Evolutionary conservation across 30 jellyfish, hydroid and myxozoan species (phyloP).

Genomic region (Aurelia coerulea): DNA sequence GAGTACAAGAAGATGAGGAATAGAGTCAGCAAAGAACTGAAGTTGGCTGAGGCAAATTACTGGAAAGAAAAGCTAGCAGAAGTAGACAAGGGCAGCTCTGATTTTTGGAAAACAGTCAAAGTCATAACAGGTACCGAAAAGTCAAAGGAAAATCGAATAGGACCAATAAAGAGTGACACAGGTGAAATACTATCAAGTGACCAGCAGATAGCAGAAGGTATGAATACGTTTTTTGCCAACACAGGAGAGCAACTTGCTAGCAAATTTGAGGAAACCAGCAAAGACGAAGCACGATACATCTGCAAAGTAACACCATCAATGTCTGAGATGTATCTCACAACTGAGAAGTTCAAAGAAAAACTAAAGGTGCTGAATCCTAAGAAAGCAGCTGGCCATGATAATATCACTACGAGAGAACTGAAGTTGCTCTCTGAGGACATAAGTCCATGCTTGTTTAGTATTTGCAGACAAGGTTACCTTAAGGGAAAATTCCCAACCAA

Average conservation of each 20-base stretch:
- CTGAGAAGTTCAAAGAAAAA: too few species aligned
- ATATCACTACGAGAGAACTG: too few species aligned
- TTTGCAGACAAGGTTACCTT: too few species aligned
- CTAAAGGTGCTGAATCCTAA: too few species aligned
- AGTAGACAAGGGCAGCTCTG: constrained; percentile 40
- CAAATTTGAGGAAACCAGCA: neutral
- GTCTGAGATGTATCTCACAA: neutral
- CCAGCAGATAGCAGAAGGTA: too few species aligned
- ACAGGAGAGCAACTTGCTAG: neutral
- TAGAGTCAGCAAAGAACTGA: too few species aligned
- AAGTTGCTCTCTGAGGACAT: too few species aligned
- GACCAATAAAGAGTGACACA: constrained; percentile 9
- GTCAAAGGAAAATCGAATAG: constrained; percentile 4
- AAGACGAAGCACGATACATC: neutral
- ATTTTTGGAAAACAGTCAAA: neutral
- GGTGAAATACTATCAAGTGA: neutral
- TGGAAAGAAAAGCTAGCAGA: constrained; percentile 21
- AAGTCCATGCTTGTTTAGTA: too few species aligned
- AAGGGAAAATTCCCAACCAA: too few species aligned
- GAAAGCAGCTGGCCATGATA: too few species aligned
- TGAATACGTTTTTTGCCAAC: too few species aligned
- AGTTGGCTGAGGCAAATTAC: neutral
- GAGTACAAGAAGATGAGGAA: too few species aligned
- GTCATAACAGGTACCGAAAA: neutral
- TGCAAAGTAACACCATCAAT: constrained; percentile 17